These are phyloP conservation scores for Cheilosia scutellata DNA, from an alignment of 2,888 invertebrate species.

Conservation along the genomic window DNA sequence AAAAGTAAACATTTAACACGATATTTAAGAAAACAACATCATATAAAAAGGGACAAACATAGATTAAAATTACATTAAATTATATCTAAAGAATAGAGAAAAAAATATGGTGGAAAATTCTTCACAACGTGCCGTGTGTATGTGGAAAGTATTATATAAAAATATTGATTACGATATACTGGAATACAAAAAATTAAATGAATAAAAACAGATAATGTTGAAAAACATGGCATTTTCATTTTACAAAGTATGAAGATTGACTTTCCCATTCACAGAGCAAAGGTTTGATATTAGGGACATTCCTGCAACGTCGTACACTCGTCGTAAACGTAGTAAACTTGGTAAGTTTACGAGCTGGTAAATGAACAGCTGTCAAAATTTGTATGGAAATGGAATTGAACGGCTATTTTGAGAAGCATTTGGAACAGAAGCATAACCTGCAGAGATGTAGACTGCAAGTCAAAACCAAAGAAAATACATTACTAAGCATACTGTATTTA, in stretches of 20 bases:
- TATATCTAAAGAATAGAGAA: constrained; percentile 66
- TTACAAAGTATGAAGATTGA: background rate
- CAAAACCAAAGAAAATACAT: too few relatives aligned
- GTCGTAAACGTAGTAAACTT: too few relatives aligned
- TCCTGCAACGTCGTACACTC: too few relatives aligned
- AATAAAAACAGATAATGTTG: constrained; percentile 90
- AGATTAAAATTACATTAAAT: constrained; percentile 71
- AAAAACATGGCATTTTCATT: constrained; percentile 84
- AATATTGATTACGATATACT: constrained; percentile 79
- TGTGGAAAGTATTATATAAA: constrained; percentile 90
- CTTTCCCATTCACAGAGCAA: too few relatives aligned
- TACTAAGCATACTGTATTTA: too few relatives aligned
- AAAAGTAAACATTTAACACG: constrained; percentile 77
- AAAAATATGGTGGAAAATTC: constrained; percentile 87
- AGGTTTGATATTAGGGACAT: too few relatives aligned
- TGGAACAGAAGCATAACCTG: too few relatives aligned
- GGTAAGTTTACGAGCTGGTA: too few relatives aligned
- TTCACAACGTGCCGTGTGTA: constrained; percentile 96
- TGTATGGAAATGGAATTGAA: too few relatives aligned
- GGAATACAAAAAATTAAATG: constrained; percentile 68
- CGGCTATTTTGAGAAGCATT: too few relatives aligned
- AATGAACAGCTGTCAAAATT: too few relatives aligned
- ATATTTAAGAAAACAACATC: constrained; percentile 80
- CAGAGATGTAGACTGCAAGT: too few relatives aligned
- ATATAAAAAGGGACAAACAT: constrained; percentile 73